A percentile compares a stretch with the other conserved stretches of the same genome.
Conservation (phyloP, 2,797 vertebrate genomes). For the Squalus acanthias region DNA sequence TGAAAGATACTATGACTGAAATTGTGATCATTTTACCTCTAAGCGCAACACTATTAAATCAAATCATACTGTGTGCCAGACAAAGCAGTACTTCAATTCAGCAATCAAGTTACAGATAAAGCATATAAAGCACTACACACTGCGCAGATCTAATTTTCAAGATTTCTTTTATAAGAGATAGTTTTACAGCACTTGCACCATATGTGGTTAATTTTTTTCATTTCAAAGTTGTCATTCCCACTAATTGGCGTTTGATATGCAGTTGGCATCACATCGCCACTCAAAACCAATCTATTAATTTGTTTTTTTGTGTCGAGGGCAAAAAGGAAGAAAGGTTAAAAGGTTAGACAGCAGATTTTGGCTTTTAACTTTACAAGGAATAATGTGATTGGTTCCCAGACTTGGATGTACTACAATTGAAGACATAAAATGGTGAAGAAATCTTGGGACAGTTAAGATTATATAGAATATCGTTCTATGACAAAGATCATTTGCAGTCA, state of each 20-base stretch:
- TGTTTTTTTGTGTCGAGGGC: background rate
- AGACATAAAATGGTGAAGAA: background rate
- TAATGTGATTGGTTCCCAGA: background rate
- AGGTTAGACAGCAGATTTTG: background rate
- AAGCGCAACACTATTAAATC: background rate
- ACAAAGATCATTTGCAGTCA: background rate
- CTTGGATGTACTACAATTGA: background rate
- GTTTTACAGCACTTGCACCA: background rate
- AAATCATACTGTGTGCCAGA: background rate
- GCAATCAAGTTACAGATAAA: background rate
- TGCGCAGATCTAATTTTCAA: background rate
- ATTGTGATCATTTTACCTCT: background rate
- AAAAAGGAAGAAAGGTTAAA: background rate
- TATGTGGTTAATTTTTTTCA: background rate
- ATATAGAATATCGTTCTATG: background rate
- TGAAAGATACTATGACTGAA: background rate
- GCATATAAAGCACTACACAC: too few species aligned
- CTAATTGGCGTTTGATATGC: background rate
- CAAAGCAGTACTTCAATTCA: background rate
- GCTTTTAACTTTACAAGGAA: background rate
- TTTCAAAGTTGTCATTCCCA: background rate
- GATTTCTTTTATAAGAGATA: background rate
- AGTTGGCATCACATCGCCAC: background rate
- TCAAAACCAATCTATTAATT: background rate
- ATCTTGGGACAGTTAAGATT: background rate